Evolutionary conservation across 2,797 vertebrate species (phyloP).

Genomic region (Lepilemur septentrionalis): DNA sequence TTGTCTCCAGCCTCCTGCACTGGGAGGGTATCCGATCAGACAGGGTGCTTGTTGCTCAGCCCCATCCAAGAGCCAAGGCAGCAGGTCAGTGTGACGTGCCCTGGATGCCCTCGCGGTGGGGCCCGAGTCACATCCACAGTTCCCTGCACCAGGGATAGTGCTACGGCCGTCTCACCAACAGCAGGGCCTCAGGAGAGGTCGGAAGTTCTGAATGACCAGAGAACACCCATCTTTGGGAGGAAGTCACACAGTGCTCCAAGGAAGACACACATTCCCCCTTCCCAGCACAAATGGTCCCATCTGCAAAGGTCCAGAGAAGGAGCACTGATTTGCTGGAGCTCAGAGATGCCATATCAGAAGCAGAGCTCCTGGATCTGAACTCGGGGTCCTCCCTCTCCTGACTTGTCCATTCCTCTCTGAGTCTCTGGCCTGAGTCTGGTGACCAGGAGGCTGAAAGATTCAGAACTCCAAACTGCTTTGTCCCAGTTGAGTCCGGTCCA

Average conservation of each 20-base stretch:
- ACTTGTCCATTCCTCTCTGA: not conserved
- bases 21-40: not conserved
- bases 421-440: not conserved
- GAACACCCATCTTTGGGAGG: not conserved
- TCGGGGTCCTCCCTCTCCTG: not conserved
- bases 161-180: not conserved
- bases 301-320: not conserved
- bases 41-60: not conserved
- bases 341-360: not conserved
- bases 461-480: not conserved
- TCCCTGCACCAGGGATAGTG: not conserved
- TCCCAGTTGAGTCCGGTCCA: not conserved
- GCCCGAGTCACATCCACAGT: not conserved
- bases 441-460: not conserved
- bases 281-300: not conserved
- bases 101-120: accelerated
- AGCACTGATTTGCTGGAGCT: not conserved
- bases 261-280: not conserved
- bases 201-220: not conserved
- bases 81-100: not conserved
- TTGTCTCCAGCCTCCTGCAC: not conserved
- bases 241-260: not conserved
- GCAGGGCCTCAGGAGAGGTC: not conserved
- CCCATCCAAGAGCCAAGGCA: not conserved
- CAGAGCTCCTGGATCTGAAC: not conserved